A percentile compares a stretch with the other conserved stretches of the same genome.
Conservation (phyloP, 2,113 vertebrate genomes). For the Vidua chalybeata region DNA sequence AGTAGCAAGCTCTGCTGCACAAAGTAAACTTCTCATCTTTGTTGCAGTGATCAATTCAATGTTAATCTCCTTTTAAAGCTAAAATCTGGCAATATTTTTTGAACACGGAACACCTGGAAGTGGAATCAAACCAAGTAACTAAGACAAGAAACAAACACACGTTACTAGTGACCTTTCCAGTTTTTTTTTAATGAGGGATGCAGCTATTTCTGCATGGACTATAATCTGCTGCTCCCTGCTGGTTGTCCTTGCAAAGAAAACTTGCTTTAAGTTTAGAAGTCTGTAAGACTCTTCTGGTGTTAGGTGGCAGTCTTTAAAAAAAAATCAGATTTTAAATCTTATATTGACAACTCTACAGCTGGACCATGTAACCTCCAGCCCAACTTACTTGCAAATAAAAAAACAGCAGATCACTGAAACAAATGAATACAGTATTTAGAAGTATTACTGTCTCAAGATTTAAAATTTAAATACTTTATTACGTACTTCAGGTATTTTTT, state of each 20-base stretch:
- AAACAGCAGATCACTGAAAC: neutral
- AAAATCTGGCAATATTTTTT: neutral
- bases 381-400: neutral
- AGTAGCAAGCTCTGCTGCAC: neutral
- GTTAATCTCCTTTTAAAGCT: neutral
- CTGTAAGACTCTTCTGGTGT: neutral
- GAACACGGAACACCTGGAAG: neutral
- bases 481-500: neutral
- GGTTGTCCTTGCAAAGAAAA: slow-evolving; percentile 6
- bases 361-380: neutral
- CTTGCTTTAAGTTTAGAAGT: neutral
- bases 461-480: neutral
- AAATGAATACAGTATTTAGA: slow-evolving; percentile 6
- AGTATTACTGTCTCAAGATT: neutral
- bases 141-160: neutral
- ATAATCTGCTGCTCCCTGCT: slow-evolving; percentile 50
- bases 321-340: neutral
- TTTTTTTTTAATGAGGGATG: neutral
- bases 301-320: neutral
- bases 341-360: neutral
- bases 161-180: neutral
- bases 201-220: neutral
- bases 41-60: neutral
- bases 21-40: neutral
- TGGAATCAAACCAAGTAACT: neutral